Conservation (phyloP, 2,797 vertebrate genomes). For the Clamator glandarius region DNA sequence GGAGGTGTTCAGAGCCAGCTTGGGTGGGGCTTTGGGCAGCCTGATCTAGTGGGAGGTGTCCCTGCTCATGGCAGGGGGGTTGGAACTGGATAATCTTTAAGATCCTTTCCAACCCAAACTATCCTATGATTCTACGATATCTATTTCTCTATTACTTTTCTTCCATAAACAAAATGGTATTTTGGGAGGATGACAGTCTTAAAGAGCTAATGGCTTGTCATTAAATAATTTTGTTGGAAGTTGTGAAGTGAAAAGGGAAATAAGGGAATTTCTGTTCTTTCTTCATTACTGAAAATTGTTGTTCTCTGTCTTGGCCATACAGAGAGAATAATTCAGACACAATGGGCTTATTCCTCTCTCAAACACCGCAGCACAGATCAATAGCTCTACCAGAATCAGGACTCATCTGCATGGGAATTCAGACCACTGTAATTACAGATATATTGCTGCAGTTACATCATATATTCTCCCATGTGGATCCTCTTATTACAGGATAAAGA, state of each 20-base stretch:
- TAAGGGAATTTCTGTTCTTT: not conserved
- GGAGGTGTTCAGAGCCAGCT: too few relatives aligned
- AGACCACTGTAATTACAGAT: not conserved
- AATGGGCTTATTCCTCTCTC: not conserved
- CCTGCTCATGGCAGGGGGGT: too few relatives aligned
- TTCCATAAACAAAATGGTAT: not conserved
- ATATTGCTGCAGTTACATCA: not conserved
- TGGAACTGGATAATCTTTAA: too few relatives aligned
- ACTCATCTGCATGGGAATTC: conserved; percentile 13
- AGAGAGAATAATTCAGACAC: not conserved
- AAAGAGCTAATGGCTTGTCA: not conserved
- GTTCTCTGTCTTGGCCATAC: not conserved
- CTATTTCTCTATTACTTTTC: not conserved
- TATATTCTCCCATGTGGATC: not conserved
- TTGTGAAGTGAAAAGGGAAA: not conserved
- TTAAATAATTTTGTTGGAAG: not conserved
- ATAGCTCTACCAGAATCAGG: not conserved
- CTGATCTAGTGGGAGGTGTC: too few relatives aligned
- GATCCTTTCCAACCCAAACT: too few relatives aligned
- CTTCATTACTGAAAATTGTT: not conserved
- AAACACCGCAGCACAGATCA: not conserved
- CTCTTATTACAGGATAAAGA: conserved; percentile 26
- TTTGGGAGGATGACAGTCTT: not conserved
- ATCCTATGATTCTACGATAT: too few relatives aligned
- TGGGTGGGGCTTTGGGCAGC: too few relatives aligned